Evolutionary conservation across 2,797 vertebrate genomes (phyloP).

Genomic region (Pterois miles): DNA sequence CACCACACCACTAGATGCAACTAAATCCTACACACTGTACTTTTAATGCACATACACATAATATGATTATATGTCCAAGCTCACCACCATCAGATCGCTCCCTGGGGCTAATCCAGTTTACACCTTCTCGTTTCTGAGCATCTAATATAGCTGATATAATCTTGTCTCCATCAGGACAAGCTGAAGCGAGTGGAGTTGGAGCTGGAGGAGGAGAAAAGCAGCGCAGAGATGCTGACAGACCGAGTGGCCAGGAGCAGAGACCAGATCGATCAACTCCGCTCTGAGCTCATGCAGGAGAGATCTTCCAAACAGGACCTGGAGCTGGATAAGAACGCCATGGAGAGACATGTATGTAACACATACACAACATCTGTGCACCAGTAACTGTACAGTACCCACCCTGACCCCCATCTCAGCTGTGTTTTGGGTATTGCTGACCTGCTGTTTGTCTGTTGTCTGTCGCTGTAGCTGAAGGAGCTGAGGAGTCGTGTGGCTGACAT

Average conservation of each 20-base stretch:
- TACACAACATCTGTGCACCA: not conserved
- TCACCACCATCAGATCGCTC: not conserved
- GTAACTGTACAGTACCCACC: not conserved
- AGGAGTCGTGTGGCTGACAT: slow-evolving; percentile 88
- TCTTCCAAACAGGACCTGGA: slow-evolving; percentile 93
- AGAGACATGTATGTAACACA: slow-evolving; percentile 77
- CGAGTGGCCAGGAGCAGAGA: slow-evolving; percentile 90
- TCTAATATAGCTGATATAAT: not conserved
- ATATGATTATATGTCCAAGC: not conserved
- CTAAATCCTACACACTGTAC: too few species aligned
- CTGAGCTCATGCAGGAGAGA: slow-evolving; percentile 94
- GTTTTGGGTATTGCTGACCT: not conserved
- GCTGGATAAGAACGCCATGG: slow-evolving; percentile 93
- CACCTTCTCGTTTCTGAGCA: not conserved
- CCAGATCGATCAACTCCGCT: slow-evolving; percentile 93
- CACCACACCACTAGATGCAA: too few species aligned
- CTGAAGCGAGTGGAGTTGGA: slow-evolving; percentile 89
- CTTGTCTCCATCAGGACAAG: slow-evolving; percentile 85
- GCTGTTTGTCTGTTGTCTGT: not conserved
- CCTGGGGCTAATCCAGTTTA: not conserved
- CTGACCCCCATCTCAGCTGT: not conserved
- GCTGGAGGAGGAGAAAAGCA: slow-evolving; percentile 91
- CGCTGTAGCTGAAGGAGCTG: slow-evolving; percentile 90
- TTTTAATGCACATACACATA: not conserved
- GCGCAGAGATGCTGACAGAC: slow-evolving; percentile 90